Evolutionary conservation across 1,140 invertebrate genomes (phyloP), one percentile per base, ranked within the genome.

Genomic region (Agraylea sexmaculata): DNA sequence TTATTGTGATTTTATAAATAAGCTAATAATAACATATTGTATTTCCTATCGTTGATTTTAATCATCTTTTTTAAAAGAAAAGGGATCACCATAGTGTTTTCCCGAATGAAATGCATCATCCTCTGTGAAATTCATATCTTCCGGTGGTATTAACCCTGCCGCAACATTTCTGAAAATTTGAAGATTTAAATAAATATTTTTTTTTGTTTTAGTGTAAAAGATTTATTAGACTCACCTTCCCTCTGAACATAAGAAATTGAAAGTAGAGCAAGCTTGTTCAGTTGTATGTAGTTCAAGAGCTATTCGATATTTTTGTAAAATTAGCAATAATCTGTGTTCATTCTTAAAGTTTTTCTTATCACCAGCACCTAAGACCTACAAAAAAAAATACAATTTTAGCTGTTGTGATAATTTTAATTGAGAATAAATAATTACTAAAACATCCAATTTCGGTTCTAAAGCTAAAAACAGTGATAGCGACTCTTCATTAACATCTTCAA

Each of bases 161-260:
- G 74, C 83, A 16, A 80, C 77, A 53, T 71, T 49, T 33, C 47
- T 49, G 37, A 23, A 43, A 43, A 6, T 12, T 32, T 32, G 4
- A 37, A 31, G 33, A 37, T 20, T 37, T 8, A 42, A 31, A 12
- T 31, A 6, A 31, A 31, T 7, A 31, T 5, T 7, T 31, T 31
- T 31, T 11, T 21, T 11, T 20, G 13, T 4, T 37, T 37, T 22
- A 21, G 12, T 6, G 4, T 3, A 2, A 20, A 37, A 37, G 6
- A n/a, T 22, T 4, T 3, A 23, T 13, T 20, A 17, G 10, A 43
- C 30, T 37, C 18, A 77, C 47, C 83, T 66, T 2, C 68, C 59
- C 54, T 89, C 86, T 4, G 68, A 57, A 55, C 74, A 78, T 3
- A 88, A 51, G 55, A 83, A 89, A 59, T 89, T 90, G 54, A 80